Percentiles rank a stretch among this genome's conserved stretches.
phyloP scores from a whole-genome alignment of 2,113 vertebrate species.

The Mus pahari region DNA sequence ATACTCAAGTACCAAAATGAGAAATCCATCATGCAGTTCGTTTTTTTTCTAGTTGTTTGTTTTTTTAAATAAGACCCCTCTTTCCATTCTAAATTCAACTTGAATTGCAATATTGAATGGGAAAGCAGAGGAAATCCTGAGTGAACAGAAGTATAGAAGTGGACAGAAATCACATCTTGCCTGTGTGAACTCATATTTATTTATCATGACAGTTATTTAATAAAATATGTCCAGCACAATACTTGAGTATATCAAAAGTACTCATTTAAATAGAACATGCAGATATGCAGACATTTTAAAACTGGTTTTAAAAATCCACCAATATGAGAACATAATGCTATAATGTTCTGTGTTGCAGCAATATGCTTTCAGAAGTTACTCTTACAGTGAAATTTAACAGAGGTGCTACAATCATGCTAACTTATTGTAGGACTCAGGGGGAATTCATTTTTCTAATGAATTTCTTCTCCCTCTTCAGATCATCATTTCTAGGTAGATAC shows the following conservation, averaged over 20 bases:
- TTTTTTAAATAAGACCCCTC: neutral
- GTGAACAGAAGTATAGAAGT: neutral
- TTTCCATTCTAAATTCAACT: conserved; percentile 49
- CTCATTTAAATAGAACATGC: neutral
- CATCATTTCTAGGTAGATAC: neutral
- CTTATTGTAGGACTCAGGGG: neutral
- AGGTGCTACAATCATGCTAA: neutral
- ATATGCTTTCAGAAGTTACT: conserved; percentile 13
- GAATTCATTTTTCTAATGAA: conserved; percentile 29
- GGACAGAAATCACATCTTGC: neutral
- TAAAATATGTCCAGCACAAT: neutral
- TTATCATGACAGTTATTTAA: neutral
- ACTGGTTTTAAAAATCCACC: neutral
- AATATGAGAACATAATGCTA: neutral
- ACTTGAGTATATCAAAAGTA: neutral
- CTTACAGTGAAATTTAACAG: neutral
- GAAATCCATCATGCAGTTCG: neutral
- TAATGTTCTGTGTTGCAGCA: neutral
- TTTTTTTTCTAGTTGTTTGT: conserved; percentile 23
- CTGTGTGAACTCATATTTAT: neutral
- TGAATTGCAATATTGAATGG: neutral
- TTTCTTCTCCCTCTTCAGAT: neutral
- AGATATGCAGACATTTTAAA: neutral
- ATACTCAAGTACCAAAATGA: neutral
- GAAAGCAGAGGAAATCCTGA: conserved; percentile 1